phyloP scores from a whole-genome alignment of 2,888 invertebrate genomes.

The Pristionchus exspectatus region DNA sequence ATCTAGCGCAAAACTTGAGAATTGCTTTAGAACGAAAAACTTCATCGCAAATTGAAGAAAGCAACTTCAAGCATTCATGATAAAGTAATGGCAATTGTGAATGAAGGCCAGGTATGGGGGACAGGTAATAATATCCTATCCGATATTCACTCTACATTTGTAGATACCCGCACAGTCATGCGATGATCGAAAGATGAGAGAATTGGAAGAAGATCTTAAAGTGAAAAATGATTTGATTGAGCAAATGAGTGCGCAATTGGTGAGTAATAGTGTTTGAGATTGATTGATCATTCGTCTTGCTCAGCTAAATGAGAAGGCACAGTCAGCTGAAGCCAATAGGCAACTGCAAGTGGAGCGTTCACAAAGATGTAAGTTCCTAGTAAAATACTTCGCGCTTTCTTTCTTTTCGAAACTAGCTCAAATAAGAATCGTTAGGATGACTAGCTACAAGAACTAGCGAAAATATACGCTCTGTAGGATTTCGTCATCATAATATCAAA shows the following conservation, averaged over 20 bases:
- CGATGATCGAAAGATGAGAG: constrained; percentile 43
- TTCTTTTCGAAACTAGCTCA: not conserved
- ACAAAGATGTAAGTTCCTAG: not conserved
- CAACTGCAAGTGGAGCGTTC: constrained; percentile 14
- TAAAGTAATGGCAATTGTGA: not conserved
- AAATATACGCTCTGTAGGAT: no score
- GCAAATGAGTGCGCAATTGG: not conserved
- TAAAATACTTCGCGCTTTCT: not conserved
- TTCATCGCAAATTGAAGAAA: not conserved
- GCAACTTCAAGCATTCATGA: not conserved
- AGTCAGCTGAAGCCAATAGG: not conserved
- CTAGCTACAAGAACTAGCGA: no score
- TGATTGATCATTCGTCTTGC: not conserved
- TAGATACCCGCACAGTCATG: not conserved
- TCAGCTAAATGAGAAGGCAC: not conserved
- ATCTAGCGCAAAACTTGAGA: no score
- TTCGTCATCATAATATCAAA: no score
- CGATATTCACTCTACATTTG: not conserved
- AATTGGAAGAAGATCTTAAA: constrained; percentile 46
- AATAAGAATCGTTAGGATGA: no score
- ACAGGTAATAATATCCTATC: not conserved
- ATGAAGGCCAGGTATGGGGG: not conserved
- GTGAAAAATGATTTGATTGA: constrained; percentile 47
- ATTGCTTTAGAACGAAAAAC: not conserved
- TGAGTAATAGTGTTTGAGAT: not conserved